Percentiles rank a stretch among this genome's conserved stretches.
These are phyloP conservation scores for Euborellia annulipes DNA, from an alignment of 1,140 invertebrate genomes.

Conservation along the genomic window DNA sequence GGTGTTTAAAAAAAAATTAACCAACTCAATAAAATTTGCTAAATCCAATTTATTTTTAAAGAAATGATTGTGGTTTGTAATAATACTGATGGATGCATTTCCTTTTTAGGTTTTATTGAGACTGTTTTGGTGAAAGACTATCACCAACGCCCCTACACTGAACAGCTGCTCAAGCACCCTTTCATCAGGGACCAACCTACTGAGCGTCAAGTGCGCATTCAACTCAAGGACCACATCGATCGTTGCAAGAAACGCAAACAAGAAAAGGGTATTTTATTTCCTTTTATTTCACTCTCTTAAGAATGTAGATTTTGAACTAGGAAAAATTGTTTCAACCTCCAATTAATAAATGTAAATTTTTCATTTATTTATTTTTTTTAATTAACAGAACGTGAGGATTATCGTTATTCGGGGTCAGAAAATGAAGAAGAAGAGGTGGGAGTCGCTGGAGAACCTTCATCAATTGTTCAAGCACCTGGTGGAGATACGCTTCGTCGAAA, in stretches of 20 bases:
- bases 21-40: too few species aligned
- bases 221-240: conserved; percentile 98
- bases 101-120: conserved; percentile 49
- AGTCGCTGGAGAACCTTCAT: conserved; percentile 72
- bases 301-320: neutral
- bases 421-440: conserved; percentile 77
- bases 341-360: too few species aligned
- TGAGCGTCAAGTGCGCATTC: conserved; percentile 92
- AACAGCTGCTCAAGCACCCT: conserved; percentile 90
- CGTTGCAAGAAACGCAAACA: conserved; percentile 88
- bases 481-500: conserved; percentile 85
- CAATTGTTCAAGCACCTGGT: conserved; percentile 74
- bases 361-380: conserved; percentile 2
- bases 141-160: conserved; percentile 93
- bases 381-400: conserved; percentile 39
- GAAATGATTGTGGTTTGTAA: too few species aligned
- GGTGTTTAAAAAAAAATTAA: too few species aligned
- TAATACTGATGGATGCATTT: too few species aligned
- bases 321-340: neutral
- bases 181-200: conserved; percentile 97
- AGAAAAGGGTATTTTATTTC: conserved; percentile 41
- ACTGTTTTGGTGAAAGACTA: conserved; percentile 93
- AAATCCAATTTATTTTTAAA: too few species aligned
- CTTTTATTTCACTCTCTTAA: neutral
- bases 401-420: conserved; percentile 72